Percentiles rank a stretch among this genome's conserved stretches.
Evolutionary conservation across 1,140 invertebrate genomes (phyloP).

Genomic region (Anastrepha ludens): DNA sequence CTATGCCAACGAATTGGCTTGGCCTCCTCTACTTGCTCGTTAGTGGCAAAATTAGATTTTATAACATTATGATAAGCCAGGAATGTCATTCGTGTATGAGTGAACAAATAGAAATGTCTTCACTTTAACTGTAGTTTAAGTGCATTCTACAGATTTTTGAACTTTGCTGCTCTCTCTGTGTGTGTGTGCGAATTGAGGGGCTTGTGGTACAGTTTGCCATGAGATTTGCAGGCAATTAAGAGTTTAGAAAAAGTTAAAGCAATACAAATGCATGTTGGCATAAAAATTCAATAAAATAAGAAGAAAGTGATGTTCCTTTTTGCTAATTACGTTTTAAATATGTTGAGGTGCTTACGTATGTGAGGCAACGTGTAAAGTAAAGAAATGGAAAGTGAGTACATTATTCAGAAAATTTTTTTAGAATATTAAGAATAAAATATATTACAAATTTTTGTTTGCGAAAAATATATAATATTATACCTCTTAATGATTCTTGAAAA

Average conservation of each 20-base stretch:
- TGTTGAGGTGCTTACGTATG: too few relatives aligned
- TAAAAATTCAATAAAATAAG: too few relatives aligned
- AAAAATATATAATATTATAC: too few relatives aligned
- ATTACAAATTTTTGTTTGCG: too few relatives aligned
- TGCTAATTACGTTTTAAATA: too few relatives aligned
- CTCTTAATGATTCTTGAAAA: too few relatives aligned
- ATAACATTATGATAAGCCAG: constrained; percentile 47
- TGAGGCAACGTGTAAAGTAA: too few relatives aligned
- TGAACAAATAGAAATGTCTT: background rate
- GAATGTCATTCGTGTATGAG: constrained; percentile 32
- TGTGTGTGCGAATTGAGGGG: constrained; percentile 39
- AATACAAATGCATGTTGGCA: too few relatives aligned
- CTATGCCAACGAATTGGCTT: background rate
- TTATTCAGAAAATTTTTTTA: too few relatives aligned
- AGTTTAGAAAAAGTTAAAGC: constrained; percentile 17
- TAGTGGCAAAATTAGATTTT: constrained; percentile 51
- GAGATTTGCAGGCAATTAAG: constrained; percentile 1
- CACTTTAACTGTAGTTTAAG: constrained; percentile 38
- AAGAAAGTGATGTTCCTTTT: too few relatives aligned
- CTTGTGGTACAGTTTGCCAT: background rate
- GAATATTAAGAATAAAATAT: too few relatives aligned
- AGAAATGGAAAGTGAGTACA: too few relatives aligned
- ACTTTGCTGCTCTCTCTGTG: background rate
- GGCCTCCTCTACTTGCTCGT: background rate
- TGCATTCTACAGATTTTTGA: constrained; percentile 45